Base-by-base conservation (phyloP, 2,888 invertebrate genomes). In the Agapostemon virescens region DNA sequence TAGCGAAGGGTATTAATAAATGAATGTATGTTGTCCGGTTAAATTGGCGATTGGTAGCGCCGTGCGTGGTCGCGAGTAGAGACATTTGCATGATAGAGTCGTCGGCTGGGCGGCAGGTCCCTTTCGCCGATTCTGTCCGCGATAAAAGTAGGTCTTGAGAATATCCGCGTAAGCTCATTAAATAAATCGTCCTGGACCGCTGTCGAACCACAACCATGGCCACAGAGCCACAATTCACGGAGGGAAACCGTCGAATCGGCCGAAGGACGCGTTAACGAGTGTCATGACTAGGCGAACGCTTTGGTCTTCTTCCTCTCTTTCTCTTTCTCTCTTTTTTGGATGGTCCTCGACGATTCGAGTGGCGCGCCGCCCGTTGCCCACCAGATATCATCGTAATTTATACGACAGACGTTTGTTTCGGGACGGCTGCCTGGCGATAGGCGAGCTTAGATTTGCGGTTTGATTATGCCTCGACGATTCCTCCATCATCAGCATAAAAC, bases 381-480 rank as follows among this genome's bases (percentile, higher is more conserved):
- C 81, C 82, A 87, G 88, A 88, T 88, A 88, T 74, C 77, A 84
- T 84, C 83, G 87, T 88, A 88, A 88, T 88, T 88, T 88, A 88
- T 88, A 86, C 86, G 85, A 84, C 87, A 86, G 88, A 85, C 88
- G 87, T 88, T 88, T 88, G 88, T 88, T 88, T 86, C 84, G 82
- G 82, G 66, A 78, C 70, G 85, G 87, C 83, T 84, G 80, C 71
- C 77, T 68, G 68, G 80, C 80, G 88, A 88, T 88, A 87, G 74
- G 68, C 66, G 70, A 49, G 63, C 82, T 74, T 69, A 74, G 82
- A 83, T 86, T 84, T 84, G 87, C 85, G 83, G 86, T 82, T 78
- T 78, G 86, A 86, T 85, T 84, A 84, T 85, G 84, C 78, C 83
- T 42, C 70, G 30, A 63, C 61, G 64, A 58, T 38, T 68, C 64